Base-by-base conservation (phyloP, 2,113 vertebrate genomes). In the Cettia cetti region DNA sequence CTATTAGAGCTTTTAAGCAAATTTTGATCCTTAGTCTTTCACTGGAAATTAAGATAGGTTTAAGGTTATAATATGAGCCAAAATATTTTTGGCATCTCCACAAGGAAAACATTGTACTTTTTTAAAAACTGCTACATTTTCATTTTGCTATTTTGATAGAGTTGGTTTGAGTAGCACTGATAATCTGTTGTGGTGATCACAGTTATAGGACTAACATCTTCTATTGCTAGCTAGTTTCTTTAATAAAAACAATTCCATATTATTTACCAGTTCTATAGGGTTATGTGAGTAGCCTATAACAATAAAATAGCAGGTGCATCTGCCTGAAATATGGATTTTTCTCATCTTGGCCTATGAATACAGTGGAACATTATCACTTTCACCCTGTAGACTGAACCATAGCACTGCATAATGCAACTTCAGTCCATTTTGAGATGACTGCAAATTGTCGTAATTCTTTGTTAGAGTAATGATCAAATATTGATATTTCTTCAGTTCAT, bases 381-480 rank as follows among this genome's bases (percentile, higher is more conserved):
- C 82, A 95, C 83, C 69, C 72, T 92, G 72, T 89, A 95, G 93
- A 95, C 94, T 96, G 94, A 97, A 95, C 72, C 88, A 94, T 69
- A 96, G 85, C 61, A 76, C 85, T 95, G 87, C 71, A 96, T 96
- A 97, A 96, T 96, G 71, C 89, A 97, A 78, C 91, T 94, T 95
- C 96, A 98, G 97, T 94, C 90, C 77, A 90, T 98, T 97, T 96
- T 96, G 95, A 97, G 94, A 97, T 92, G 96, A 95, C 96, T 93
- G 77, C 90, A 98, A 98, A 98, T 97, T 97, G 97, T 97, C 86
- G 92, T 92, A 88, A 94, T 97, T 97, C 98, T 97, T 98, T 97
- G 97, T 97, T 89, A 95, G 87, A 93, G 87, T 97, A 98, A 98
- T 98, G 97, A 98, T 98, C 96, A 97, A 97, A 94, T 98, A 98